Conservation (phyloP, 2,797 vertebrate genomes). For the Helarctos malayanus region DNA sequence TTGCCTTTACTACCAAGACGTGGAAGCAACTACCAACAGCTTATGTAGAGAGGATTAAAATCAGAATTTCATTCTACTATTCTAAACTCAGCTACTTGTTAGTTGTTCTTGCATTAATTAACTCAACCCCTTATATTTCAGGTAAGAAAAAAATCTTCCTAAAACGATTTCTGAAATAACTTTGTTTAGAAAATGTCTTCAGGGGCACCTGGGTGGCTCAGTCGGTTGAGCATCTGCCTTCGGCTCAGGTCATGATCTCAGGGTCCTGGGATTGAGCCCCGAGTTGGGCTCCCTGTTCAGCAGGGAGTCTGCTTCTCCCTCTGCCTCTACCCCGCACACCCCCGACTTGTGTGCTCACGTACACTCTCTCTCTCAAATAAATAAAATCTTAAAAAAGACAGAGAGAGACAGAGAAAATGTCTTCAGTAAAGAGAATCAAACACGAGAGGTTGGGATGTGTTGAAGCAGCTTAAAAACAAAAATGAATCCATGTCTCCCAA, state of each 20-base stretch:
- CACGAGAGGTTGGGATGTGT: neutral
- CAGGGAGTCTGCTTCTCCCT: neutral
- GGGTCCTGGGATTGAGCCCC: neutral
- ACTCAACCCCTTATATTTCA: neutral
- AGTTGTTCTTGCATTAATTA: neutral
- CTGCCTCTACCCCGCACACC: neutral
- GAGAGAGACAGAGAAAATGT: neutral
- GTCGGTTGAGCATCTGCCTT: neutral
- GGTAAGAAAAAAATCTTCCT: neutral
- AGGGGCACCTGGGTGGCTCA: neutral
- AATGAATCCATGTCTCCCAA: neutral
- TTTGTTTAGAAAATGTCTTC: neutral
- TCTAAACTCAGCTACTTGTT: neutral
- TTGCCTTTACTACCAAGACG: neutral
- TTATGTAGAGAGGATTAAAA: neutral
- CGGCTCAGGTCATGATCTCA: neutral
- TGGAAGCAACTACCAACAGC: neutral
- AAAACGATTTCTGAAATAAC: slow-evolving; percentile 12
- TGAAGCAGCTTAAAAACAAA: slow-evolving; percentile 17
- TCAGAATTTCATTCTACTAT: neutral
- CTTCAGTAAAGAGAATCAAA: neutral
- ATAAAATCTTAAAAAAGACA: neutral
- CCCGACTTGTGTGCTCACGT: too few species aligned
- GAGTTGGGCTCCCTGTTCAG: neutral
- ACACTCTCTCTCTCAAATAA: neutral